Base-by-base conservation (phyloP, 2,797 vertebrate species). In the Taenioides sp. region DNA sequence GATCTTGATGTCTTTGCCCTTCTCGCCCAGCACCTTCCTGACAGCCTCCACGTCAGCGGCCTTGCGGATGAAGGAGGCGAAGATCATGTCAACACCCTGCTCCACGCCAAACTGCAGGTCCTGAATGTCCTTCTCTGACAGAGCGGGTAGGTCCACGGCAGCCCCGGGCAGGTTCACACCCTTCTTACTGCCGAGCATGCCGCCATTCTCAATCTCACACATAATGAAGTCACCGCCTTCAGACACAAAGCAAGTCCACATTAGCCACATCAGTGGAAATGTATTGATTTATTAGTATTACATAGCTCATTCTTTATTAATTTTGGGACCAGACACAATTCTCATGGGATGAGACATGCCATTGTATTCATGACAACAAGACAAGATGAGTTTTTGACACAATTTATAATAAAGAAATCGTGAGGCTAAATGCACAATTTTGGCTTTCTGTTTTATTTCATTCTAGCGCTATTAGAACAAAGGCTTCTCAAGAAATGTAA, bases 41-140 rank as follows among this genome's bases (percentile, higher is more conserved):
- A 99, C 98, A 1, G 96, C 97, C 0, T 97, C 94, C 72, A 99
- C 97, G 0, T 99, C 98, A 0, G 93, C 77, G 1, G 95, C 98
- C 84, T 99, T 99, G 60, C 97, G 97, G 90, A 99, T 99, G 90
- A 99, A 99, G 77, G 97, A 99, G 0, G 98, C 97, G 3, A 99
- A 99, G 70, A 99, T 95, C 97, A 99, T 99, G 85, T 99, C 98
- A 0, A 99, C 96, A 0, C 95, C 94, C 87, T 99, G 98, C 86
- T 96, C 95, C 71, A 99, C 94, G 0, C 98, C 98, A 0, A 99
- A 99, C 87, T 95, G 92, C 49, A 99, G 92, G 83, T 99, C 98
- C 88, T 96, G 90, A 72, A 98, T 88, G 92, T 99, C 98, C 92
- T 99, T 99, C 74, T 96, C 94, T 0, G 98, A 99, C 76, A 99